Evolutionary conservation across 2,113 vertebrate genomes (phyloP).

Genomic region (Neodontobutis hainanensis): DNA sequence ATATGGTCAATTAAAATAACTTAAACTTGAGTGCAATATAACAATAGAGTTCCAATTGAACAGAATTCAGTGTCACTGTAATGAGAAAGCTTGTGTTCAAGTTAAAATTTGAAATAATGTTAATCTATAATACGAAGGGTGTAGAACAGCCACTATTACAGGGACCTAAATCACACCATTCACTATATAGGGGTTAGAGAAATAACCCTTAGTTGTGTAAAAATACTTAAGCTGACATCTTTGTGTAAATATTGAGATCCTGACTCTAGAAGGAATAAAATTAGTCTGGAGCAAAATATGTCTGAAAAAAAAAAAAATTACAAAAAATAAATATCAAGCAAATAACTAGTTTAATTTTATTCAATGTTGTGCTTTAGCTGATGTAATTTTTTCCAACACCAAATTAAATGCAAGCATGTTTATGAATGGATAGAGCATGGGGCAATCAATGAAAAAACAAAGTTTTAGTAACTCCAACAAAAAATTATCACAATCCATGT

Average conservation of each 20-base stretch:
- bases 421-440: conserved; percentile 51
- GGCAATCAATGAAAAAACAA: conserved; percentile 47
- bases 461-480: conserved; percentile 55
- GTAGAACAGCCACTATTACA: conserved; percentile 13
- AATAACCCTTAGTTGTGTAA: neutral
- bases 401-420: conserved; percentile 73
- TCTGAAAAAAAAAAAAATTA: conserved; percentile 39
- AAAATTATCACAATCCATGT: conserved; percentile 67
- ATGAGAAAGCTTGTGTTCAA: no score
- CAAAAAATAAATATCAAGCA: conserved; percentile 68
- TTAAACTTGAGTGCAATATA: conserved; percentile 8
- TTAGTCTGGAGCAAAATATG: conserved; percentile 14
- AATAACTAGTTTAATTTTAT: conserved; percentile 78
- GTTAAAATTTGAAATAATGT: no score
- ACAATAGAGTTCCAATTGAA: neutral
- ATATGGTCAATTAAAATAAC: conserved; percentile 11
- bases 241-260: conserved; percentile 54
- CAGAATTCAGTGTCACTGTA: no score
- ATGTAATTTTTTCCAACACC: conserved; percentile 68
- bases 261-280: conserved; percentile 51
- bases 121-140: neutral
- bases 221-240: conserved; percentile 28
- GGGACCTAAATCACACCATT: neutral
- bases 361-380: conserved; percentile 79
- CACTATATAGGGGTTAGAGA: neutral